These are phyloP conservation scores for Carcinoscorpius rotundicauda DNA, from an alignment of 1,140 invertebrate genomes.

Conservation along the genomic window DNA sequence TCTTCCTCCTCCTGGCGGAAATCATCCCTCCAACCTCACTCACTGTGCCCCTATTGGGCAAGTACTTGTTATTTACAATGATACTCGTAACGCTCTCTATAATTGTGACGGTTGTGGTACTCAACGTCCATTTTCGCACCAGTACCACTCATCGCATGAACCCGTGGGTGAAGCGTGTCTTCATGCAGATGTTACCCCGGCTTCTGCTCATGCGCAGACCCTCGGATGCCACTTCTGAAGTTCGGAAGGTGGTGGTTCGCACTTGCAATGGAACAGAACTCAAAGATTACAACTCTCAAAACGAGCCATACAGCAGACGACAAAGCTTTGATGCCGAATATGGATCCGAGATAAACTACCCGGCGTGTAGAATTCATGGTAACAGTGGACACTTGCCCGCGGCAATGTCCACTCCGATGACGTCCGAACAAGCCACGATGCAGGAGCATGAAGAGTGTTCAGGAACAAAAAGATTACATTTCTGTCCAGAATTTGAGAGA, in stretches of 20 bases:
- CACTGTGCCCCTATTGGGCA: constrained; percentile 91
- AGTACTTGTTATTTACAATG: constrained; percentile 99
- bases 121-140: constrained; percentile 98
- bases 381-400: background rate
- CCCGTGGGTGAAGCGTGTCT: constrained; percentile 74
- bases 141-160: constrained; percentile 92
- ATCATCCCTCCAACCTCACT: constrained; percentile 98
- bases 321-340: too few relatives aligned
- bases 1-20: constrained; percentile 94
- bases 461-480: constrained; percentile 9
- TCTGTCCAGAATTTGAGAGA: constrained; percentile 18
- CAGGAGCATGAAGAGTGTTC: too few relatives aligned
- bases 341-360: too few relatives aligned
- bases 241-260: constrained; percentile 17
- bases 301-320: constrained; percentile 1
- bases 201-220: constrained; percentile 36
- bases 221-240: constrained; percentile 5
- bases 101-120: constrained; percentile 89
- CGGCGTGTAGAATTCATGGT: constrained; percentile 11
- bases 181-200: constrained; percentile 77
- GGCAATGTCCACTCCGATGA: background rate
- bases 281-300: background rate
- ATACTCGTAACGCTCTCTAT: constrained; percentile 92
- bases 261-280: constrained; percentile 20
- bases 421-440: too few relatives aligned